Base-by-base conservation (phyloP, 1,140 invertebrate genomes). In the Spodoptera frugiperda region DNA sequence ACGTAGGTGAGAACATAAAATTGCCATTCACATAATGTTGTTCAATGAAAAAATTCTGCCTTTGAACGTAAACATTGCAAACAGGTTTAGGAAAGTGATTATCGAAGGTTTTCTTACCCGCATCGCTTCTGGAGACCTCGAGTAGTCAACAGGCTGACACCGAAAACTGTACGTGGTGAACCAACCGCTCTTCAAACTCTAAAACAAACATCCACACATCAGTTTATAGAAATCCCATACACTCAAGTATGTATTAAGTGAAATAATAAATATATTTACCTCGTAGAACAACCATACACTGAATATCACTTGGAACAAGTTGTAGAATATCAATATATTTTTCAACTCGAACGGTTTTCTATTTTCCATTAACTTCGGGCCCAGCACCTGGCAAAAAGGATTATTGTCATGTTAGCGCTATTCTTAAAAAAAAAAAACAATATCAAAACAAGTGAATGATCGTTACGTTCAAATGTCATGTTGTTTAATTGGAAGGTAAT, bases 61-160 rank as follows among this genome's bases (percentile, higher is more conserved):
- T 15, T 25, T 25, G 19, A 46, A 25, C 44, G 14, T 17, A 67
- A 67, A 67, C 63, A 19, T 25, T 19, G 14, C 12, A 67, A 67
- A 67, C 63, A 2, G 44, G 33, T 71, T 71, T 71, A 57, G 53
- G 15, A 71, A 71, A 71, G 68, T 57, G 17, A 21, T 6, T 9
- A 65, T 17, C 15, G 53, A 55, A 33, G 17, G 54, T 74, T 11
- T 15, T 25, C 97, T 97, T 96, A 98, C 98, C 95, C 97, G 95
- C 91, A 97, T 94, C 67, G 97, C 97, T 80, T 95, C 95, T 17
- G 96, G 95, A 90, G 95, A 96, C 88, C 96, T 94, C 14, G 96
- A 96, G 94, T 98, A 98, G 91, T 98, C 97, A 78, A 98, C 97
- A 10, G 97, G 97, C 93, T 99, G 97, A 93, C 98, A 98, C 81